Evolutionary conservation across 2,797 vertebrate genomes (phyloP).

Genomic region (Lacerta agilis): DNA sequence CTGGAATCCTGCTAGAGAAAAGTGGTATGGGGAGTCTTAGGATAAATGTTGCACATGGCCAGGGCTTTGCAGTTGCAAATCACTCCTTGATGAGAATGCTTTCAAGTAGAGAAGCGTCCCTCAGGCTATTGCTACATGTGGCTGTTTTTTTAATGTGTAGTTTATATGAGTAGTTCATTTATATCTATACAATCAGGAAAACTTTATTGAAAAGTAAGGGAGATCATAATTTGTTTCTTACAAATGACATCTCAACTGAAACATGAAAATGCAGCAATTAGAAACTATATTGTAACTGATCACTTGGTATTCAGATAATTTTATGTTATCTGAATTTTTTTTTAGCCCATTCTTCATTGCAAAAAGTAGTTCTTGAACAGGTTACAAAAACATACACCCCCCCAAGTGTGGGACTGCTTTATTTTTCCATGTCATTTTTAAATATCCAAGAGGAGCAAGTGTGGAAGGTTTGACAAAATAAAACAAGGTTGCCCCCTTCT

Average conservation of each 20-base stretch:
- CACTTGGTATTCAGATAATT: neutral
- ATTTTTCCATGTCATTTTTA: slow-evolving; percentile 41
- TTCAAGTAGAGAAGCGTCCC: too few relatives aligned
- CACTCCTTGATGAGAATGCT: too few relatives aligned
- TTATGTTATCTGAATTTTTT: too few relatives aligned
- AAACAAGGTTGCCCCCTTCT: neutral
- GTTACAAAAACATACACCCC: too few relatives aligned
- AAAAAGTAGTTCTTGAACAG: too few relatives aligned
- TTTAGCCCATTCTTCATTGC: neutral
- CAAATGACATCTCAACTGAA: neutral
- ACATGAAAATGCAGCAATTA: neutral
- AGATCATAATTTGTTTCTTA: neutral
- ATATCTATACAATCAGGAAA: neutral
- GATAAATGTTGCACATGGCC: too few relatives aligned
- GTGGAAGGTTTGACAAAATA: neutral
- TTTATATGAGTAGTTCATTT: neutral
- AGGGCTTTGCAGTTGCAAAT: too few relatives aligned
- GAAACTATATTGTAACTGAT: neutral
- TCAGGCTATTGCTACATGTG: neutral
- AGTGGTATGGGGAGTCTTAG: too few relatives aligned
- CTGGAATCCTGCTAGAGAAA: neutral
- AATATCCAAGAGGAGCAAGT: neutral
- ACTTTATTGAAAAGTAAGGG: neutral
- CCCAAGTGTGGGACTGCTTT: slow-evolving; percentile 55
- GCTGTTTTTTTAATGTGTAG: neutral